A percentile compares a stretch with the other conserved stretches of the same genome.
Evolutionary conservation across 2,113 vertebrate species (phyloP).

Genomic region (Larimichthys polyactis): DNA sequence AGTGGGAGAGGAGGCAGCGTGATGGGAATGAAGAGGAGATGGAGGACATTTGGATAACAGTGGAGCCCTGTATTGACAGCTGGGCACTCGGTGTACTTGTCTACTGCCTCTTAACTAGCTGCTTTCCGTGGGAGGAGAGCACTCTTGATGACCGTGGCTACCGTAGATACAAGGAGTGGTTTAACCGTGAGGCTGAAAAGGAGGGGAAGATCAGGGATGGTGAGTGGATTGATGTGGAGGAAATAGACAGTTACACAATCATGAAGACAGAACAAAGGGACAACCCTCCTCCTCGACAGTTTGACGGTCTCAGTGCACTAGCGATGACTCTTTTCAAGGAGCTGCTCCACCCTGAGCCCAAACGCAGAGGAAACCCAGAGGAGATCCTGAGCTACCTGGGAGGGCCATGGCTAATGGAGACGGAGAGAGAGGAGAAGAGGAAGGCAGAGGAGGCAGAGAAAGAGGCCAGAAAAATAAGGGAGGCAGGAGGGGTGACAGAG

Average conservation of each 20-base stretch:
- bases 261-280: conserved; percentile 49
- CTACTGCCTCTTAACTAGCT: conserved; percentile 88
- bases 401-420: conserved; percentile 83
- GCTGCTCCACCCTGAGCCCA: conserved; percentile 86
- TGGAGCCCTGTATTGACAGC: conserved; percentile 88
- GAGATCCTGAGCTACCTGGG: conserved; percentile 87
- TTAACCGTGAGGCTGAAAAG: conserved; percentile 68
- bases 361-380: conserved; percentile 84
- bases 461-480: conserved; percentile 79
- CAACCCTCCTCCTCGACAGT: conserved; percentile 81
- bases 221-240: not conserved
- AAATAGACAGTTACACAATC: conserved; percentile 35
- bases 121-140: conserved; percentile 91
- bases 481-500: conserved; percentile 72
- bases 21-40: conserved; percentile 64
- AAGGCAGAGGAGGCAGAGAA: conserved; percentile 78
- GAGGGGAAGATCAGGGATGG: conserved; percentile 15
- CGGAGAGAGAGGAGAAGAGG: conserved; percentile 77
- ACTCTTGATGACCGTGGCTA: conserved; percentile 85
- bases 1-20: conserved; percentile 29
- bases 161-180: conserved; percentile 86
- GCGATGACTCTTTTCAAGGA: conserved; percentile 86
- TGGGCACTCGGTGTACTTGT: conserved; percentile 92
- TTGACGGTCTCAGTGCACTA: conserved; percentile 80
- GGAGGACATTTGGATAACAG: conserved; percentile 81